Evolutionary conservation across 2,888 invertebrate genomes (phyloP).

Genomic region (Onthophagus sagittarius): DNA sequence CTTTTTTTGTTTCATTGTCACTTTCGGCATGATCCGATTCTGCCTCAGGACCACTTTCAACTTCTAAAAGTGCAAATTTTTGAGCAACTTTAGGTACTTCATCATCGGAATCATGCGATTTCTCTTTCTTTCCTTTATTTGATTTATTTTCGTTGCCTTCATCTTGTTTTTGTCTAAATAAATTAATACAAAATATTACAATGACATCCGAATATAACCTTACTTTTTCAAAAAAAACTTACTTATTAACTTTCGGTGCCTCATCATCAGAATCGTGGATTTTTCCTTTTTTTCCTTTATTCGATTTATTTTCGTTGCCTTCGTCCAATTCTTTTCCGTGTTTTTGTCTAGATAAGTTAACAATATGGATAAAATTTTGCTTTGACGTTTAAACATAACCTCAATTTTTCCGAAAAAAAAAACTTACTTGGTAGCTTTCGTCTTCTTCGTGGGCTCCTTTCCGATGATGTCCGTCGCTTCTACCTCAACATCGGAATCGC

Average conservation of each 20-base stretch:
- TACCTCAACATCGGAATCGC: constrained; percentile 58
- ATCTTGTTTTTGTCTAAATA: constrained; percentile 41
- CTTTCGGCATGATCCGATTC: constrained; percentile 41
- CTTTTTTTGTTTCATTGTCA: constrained; percentile 37
- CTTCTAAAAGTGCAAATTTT: constrained; percentile 62
- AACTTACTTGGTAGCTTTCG: constrained; percentile 27
- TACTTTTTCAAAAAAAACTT: constrained; percentile 64
- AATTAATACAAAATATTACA: not conserved
- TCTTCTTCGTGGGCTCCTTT: constrained; percentile 39
- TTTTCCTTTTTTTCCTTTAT: constrained; percentile 21
- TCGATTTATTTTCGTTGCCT: constrained; percentile 39
- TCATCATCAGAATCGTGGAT: constrained; percentile 47
- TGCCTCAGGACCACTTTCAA: constrained; percentile 56
- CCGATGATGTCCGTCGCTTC: constrained; percentile 38
- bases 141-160: constrained; percentile 38
- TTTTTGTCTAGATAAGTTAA: constrained; percentile 35
- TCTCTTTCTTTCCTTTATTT: constrained; percentile 24
- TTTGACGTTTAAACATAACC: constrained; percentile 1
- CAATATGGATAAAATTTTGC: not conserved
- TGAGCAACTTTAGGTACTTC: constrained; percentile 45
- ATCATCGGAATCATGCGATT: constrained; percentile 45
- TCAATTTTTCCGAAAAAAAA: not conserved
- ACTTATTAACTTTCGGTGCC: constrained; percentile 44
- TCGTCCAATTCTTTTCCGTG: constrained; percentile 46
- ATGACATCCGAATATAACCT: not conserved